Evolutionary conservation across 2,888 invertebrate genomes (phyloP).

Genomic region (Lasioglossum leucozonium): DNA sequence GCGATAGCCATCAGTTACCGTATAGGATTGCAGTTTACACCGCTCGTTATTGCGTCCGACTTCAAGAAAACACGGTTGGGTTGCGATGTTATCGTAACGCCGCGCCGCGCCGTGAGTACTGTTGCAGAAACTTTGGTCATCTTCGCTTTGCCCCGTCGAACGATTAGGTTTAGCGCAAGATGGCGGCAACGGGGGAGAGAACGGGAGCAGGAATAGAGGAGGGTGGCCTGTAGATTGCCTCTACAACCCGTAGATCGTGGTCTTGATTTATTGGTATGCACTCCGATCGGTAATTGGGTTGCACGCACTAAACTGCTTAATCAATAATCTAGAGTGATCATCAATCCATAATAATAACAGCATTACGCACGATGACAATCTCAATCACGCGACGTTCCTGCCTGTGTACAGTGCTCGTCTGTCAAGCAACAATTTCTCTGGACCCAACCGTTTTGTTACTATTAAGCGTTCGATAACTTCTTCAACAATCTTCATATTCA

Average conservation of each 20-base stretch:
- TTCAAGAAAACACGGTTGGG: conserved; percentile 55
- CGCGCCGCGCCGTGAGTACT: conserved; percentile 54
- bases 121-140: conserved; percentile 71
- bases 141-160: conserved; percentile 52
- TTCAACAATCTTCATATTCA: background rate
- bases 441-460: background rate
- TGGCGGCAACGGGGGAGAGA: background rate
- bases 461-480: background rate
- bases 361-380: conserved; percentile 35
- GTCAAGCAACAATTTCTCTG: background rate
- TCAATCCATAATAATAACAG: conserved; percentile 63
- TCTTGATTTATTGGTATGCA: conserved; percentile 66
- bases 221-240: conserved; percentile 62
- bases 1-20: conserved; percentile 55
- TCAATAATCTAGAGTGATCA: conserved; percentile 64
- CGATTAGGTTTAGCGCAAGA: conserved; percentile 62
- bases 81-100: conserved; percentile 57
- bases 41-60: conserved; percentile 53
- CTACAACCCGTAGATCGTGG: conserved; percentile 47
- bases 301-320: conserved; percentile 60
- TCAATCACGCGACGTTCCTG: background rate
- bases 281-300: conserved; percentile 66
- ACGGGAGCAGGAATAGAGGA: conserved; percentile 6
- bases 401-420: background rate
- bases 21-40: conserved; percentile 56